These are phyloP conservation scores for Entomobrya multifasciata DNA, from an alignment of 2,888 invertebrate species.

Conservation along the genomic window DNA sequence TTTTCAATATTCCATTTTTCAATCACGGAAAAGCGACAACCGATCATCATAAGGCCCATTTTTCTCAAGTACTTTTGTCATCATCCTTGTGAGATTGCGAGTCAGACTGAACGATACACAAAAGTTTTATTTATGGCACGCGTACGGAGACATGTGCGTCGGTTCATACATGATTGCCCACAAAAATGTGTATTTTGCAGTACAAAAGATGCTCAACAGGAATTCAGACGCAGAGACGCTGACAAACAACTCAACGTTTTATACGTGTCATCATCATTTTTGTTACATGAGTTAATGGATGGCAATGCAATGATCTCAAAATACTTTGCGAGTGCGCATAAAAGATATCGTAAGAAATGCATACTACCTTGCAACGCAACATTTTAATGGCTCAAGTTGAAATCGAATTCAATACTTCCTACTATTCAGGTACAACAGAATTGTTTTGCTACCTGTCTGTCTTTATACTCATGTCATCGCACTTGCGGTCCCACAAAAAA, in stretches of 20 bases:
- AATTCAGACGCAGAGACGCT: not conserved
- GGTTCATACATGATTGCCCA: conserved; percentile 22
- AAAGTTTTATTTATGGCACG: not conserved
- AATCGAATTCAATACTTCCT: not conserved
- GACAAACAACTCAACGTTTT: not conserved
- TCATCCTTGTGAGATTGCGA: not conserved
- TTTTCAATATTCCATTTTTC: conserved; percentile 29
- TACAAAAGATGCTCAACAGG: conserved; percentile 35
- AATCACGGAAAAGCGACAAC: conserved; percentile 19
- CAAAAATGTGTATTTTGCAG: conserved; percentile 10
- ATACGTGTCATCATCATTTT: too few relatives aligned
- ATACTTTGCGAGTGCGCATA: too few relatives aligned
- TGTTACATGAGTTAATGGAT: too few relatives aligned
- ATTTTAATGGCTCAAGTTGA: not conserved
- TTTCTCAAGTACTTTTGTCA: not conserved
- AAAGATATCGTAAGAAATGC: too few relatives aligned
- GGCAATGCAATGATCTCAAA: too few relatives aligned
- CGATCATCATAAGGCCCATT: conserved; percentile 10
- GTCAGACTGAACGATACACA: not conserved
- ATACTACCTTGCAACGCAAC: too few relatives aligned
- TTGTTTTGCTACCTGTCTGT: too few relatives aligned
- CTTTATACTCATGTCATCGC: too few relatives aligned
- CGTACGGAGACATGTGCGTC: not conserved
- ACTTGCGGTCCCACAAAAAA: too few relatives aligned
- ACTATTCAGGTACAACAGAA: too few relatives aligned